phyloP scores from a whole-genome alignment of 2,113 vertebrate genomes.

The Oryzias curvinotus region DNA sequence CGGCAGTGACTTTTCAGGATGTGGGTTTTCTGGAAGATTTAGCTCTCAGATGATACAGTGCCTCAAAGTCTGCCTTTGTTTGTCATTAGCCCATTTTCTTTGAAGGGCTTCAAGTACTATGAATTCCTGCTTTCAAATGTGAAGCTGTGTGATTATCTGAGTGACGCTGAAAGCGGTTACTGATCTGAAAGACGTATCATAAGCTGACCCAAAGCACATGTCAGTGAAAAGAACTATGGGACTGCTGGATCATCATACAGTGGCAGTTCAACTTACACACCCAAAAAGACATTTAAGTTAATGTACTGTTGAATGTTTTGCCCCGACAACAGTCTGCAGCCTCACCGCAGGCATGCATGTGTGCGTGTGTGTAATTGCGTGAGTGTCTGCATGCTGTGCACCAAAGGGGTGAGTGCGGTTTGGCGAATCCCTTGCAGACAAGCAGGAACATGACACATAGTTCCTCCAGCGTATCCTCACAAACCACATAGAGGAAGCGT shows the following conservation, averaged over 20 bases:
- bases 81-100: constrained; percentile 44
- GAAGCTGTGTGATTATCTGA: not conserved
- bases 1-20: constrained; percentile 59
- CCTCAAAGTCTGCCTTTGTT: constrained; percentile 62
- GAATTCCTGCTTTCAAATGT: constrained; percentile 2
- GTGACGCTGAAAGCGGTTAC: constrained; percentile 40
- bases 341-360: constrained; percentile 27
- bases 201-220: constrained; percentile 44
- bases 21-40: constrained; percentile 63
- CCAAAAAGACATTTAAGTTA: constrained; percentile 6
- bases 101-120: constrained; percentile 38
- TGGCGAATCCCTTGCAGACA: constrained; percentile 44
- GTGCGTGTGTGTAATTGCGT: constrained; percentile 31
- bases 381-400: constrained; percentile 41
- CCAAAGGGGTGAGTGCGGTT: constrained; percentile 33
- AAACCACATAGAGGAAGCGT: constrained; percentile 60
- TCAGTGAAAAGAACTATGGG: constrained; percentile 8
- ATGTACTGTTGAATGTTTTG: constrained; percentile 27
- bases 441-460: constrained; percentile 65
- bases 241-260: constrained; percentile 5
- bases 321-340: constrained; percentile 28
- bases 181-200: constrained; percentile 51
- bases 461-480: constrained; percentile 55
- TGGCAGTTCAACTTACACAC: constrained; percentile 8
- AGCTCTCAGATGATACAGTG: constrained; percentile 55